These are phyloP conservation scores for Bhutanitis thaidina DNA, from an alignment of 2,888 invertebrate species.

Conservation along the genomic window DNA sequence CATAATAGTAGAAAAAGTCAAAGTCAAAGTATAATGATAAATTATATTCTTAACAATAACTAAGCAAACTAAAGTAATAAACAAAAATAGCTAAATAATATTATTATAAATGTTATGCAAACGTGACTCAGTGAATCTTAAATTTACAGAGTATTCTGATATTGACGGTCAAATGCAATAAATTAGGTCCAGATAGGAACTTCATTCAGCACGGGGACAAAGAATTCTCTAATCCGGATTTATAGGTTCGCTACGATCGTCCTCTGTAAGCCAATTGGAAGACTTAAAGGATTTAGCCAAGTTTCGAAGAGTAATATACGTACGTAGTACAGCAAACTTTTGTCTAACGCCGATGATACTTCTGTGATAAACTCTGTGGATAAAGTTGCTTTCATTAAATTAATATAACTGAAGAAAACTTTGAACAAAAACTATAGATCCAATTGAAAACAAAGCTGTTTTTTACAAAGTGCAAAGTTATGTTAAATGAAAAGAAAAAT, in stretches of 20 bases:
- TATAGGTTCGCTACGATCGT: constrained; percentile 38
- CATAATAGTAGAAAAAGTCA: no score
- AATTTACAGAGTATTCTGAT: neutral
- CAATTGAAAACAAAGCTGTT: no score
- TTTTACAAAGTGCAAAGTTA: no score
- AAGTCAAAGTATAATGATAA: no score
- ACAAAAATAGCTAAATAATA: no score
- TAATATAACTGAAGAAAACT: no score
- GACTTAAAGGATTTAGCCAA: constrained; percentile 61
- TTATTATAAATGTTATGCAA: neutral
- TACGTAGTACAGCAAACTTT: neutral
- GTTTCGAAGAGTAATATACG: constrained; percentile 43
- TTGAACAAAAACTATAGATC: no score
- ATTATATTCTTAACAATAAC: no score
- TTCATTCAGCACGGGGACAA: constrained; percentile 39
- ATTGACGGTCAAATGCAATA: constrained; percentile 29
- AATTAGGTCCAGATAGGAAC: constrained; percentile 46
- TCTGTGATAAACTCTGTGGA: neutral
- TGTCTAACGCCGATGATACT: neutral
- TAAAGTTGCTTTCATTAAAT: no score
- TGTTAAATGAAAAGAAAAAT: no score
- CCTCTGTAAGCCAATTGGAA: constrained; percentile 40
- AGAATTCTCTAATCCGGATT: constrained; percentile 60
- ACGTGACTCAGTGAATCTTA: neutral
- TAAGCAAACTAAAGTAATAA: no score